Evolutionary conservation across 2,888 invertebrate genomes (phyloP).

Genomic region (Keiferia lycopersicella): DNA sequence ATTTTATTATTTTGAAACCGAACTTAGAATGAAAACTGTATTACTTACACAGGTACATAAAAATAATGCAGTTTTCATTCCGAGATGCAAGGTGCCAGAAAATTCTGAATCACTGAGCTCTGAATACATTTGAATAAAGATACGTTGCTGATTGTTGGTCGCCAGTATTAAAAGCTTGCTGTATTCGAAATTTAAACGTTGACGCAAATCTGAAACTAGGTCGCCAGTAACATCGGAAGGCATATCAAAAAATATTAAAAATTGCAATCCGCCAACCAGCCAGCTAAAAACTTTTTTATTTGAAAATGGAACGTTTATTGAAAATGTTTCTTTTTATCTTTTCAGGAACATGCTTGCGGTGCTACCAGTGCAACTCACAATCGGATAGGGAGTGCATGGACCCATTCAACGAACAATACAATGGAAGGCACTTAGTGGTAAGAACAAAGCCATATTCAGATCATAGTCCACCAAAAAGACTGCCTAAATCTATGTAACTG

Average conservation of each 20-base stretch:
- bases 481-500: no score
- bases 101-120: background rate
- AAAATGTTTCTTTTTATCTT: background rate
- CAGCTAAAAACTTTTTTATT: background rate
- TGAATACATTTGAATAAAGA: constrained; percentile 1
- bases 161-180: background rate
- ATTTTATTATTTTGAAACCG: no score
- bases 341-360: constrained; percentile 67
- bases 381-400: constrained; percentile 59
- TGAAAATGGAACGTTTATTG: background rate
- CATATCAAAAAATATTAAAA: background rate
- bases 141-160: background rate
- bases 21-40: no score
- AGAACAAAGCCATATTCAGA: constrained; percentile 34
- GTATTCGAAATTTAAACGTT: background rate
- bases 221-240: background rate
- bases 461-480: no score
- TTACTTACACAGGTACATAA: no score
- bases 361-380: constrained; percentile 69
- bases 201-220: background rate
- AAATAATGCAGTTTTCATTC: background rate
- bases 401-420: constrained; percentile 46
- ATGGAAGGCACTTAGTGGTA: constrained; percentile 49
- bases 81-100: background rate
- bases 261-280: background rate